Evolutionary conservation across 2,113 vertebrate species (phyloP).

Genomic region (Melanotaenia duboulayi): DNA sequence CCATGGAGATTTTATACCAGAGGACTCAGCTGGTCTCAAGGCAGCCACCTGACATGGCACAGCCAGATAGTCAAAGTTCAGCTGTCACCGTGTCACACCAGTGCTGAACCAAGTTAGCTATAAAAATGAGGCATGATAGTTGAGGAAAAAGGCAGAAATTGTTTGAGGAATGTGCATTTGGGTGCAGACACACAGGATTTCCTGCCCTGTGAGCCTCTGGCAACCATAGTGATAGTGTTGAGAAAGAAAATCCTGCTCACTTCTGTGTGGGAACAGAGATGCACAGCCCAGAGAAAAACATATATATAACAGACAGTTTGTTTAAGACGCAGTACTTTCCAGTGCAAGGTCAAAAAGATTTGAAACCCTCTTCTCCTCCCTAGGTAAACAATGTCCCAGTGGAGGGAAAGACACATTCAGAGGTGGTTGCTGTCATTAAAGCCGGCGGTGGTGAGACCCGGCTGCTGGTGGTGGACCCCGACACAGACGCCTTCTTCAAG

Average conservation of each 20-base stretch:
- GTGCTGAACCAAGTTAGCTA: background rate
- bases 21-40: slow-evolving; percentile 48
- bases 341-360: background rate
- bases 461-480: slow-evolving; percentile 92
- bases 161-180: slow-evolving; percentile 16
- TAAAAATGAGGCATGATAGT: background rate
- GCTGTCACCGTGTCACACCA: slow-evolving; percentile 6
- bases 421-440: slow-evolving; percentile 91
- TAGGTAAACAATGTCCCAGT: slow-evolving; percentile 90
- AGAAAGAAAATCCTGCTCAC: slow-evolving; percentile 56
- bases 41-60: slow-evolving; percentile 36
- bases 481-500: slow-evolving; percentile 92
- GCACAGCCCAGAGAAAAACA: slow-evolving; percentile 6
- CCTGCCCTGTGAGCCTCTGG: slow-evolving; percentile 65
- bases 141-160: background rate
- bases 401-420: slow-evolving; percentile 90
- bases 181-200: slow-evolving; percentile 72
- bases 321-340: background rate
- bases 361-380: background rate
- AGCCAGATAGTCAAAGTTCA: slow-evolving; percentile 13
- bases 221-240: slow-evolving; percentile 69
- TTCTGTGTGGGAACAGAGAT: slow-evolving; percentile 62
- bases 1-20: slow-evolving; percentile 63
- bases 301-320: background rate
- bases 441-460: slow-evolving; percentile 82